phyloP scores from a whole-genome alignment of 2,888 invertebrate species.

The Drosophila mayaguana region DNA sequence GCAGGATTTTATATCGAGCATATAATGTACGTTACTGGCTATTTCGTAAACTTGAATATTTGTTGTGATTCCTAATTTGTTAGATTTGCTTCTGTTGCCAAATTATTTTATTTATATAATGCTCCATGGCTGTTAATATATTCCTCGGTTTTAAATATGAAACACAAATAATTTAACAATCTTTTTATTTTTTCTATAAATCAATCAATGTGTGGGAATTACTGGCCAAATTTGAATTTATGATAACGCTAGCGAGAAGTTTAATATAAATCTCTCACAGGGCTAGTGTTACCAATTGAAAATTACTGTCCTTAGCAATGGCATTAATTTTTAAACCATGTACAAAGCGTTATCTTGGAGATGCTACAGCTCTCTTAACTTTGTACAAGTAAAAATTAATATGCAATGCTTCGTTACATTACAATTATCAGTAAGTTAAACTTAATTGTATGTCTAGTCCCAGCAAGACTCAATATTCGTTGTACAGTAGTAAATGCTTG shows the following conservation, averaged over 20 bases:
- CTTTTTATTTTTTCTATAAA: conserved; percentile 12
- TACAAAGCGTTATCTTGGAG: conserved; percentile 53
- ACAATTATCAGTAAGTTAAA: conserved; percentile 65
- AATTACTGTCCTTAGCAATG: conserved; percentile 48
- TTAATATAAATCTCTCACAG: conserved; percentile 84
- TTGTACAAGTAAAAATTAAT: conserved; percentile 42
- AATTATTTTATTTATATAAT: neutral
- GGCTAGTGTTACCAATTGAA: conserved; percentile 35
- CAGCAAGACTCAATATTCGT: conserved; percentile 40
- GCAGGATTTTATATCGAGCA: neutral
- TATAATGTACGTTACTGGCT: neutral
- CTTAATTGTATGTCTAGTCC: conserved; percentile 65
- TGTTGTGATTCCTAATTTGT: too few relatives aligned
- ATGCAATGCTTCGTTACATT: conserved; percentile 46
- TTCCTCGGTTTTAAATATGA: neutral
- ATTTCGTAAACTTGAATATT: neutral
- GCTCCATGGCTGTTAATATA: neutral
- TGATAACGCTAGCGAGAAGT: conserved; percentile 77
- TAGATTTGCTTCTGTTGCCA: neutral
- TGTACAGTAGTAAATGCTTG: conserved; percentile 67
- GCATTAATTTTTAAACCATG: conserved; percentile 40
- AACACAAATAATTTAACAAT: conserved; percentile 1
- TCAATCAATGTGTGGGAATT: conserved; percentile 31
- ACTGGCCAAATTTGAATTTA: conserved; percentile 39
- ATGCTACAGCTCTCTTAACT: conserved; percentile 44